Evolutionary conservation across 2,113 vertebrate genomes (phyloP), one percentile per base, ranked within the genome.

Genomic region (Azemiops feae): DNA sequence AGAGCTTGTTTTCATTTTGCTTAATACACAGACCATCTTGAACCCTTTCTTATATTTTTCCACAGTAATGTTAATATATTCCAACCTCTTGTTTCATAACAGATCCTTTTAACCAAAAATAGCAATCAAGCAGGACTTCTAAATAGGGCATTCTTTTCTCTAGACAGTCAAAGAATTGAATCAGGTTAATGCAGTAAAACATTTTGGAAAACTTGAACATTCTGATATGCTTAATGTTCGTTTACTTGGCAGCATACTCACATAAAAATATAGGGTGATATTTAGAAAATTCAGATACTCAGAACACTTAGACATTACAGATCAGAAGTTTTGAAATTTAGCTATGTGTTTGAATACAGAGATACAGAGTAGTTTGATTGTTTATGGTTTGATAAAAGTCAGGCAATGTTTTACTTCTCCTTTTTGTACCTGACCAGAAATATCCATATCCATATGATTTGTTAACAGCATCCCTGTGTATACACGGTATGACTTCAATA

Each of bases 1-100:
- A 0, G 2, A 69, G 20, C 34, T 55, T 52, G n/a, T 10, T 16
- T 95, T 90, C 87, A 90, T 10, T 64, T 10, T 34, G 30, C 60
- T 22, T 0, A 0, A 27, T 47, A 10, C 64, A 54, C 5, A 0
- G 0, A 91, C 25, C 3, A 23, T 12, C 3, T 10, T 11, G 23
- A 45, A 69, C 64, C 53, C 39, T 93, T 89, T 87, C 69, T 54
- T 25, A 5, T 55, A 90, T 7, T 0, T 0, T 52, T 95, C 88
- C 87, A 45, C 69, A 91, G 23, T 50, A 74, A 92, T 86, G 55
- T n/a, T 81, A 54, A 43, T 0, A 81, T 47, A 85, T 88, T 93
- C 88, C 85, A 30, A 47, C n/a, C 47, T 47, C 50, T 39, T 54
- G 30, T 90, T 58, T 85, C n/a, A 2, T 25, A 58, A 60, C 23